Percentiles rank a stretch among this genome's conserved stretches.
Conservation (phyloP, 2,888 invertebrate species). For the Spicauda simplicius region DNA sequence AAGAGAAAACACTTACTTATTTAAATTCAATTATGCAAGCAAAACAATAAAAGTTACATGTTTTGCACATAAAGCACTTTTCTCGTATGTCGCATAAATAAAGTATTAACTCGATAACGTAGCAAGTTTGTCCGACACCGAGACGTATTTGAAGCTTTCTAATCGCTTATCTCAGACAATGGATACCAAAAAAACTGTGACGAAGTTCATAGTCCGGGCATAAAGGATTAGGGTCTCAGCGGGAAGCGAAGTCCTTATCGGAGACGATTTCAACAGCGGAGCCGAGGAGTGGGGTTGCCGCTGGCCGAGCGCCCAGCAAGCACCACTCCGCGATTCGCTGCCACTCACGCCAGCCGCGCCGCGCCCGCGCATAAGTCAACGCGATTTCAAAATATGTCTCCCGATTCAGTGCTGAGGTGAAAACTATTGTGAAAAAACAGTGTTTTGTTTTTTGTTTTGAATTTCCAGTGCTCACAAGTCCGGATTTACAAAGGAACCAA, state of each 20-base stretch:
- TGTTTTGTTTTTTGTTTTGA: slow-evolving; percentile 43
- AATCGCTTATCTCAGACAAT: slow-evolving; percentile 28
- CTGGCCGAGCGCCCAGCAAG: slow-evolving; percentile 41
- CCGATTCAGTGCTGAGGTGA: slow-evolving; percentile 75
- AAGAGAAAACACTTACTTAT: slow-evolving; percentile 24
- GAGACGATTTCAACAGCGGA: slow-evolving; percentile 63
- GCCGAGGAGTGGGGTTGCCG: slow-evolving; percentile 62
- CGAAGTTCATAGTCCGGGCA: slow-evolving; percentile 62
- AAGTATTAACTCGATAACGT: background rate
- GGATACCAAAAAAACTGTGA: slow-evolving; percentile 26
- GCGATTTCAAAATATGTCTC: slow-evolving; percentile 66
- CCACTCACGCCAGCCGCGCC: slow-evolving; percentile 64
- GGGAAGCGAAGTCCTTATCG: slow-evolving; percentile 76
- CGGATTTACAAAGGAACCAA: slow-evolving; percentile 63
- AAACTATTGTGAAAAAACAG: slow-evolving; percentile 50
- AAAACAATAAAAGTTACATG: slow-evolving; percentile 11
- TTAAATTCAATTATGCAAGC: slow-evolving; percentile 1
- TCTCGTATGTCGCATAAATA: background rate
- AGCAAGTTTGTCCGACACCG: background rate
- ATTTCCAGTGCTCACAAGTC: slow-evolving; percentile 50
- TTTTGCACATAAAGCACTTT: background rate
- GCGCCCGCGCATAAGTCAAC: slow-evolving; percentile 58
- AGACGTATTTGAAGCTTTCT: slow-evolving; percentile 13
- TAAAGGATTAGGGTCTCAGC: slow-evolving; percentile 73
- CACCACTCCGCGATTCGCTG: slow-evolving; percentile 67